Conservation (phyloP, 2,888 invertebrate genomes). For the Syritta pipiens region DNA sequence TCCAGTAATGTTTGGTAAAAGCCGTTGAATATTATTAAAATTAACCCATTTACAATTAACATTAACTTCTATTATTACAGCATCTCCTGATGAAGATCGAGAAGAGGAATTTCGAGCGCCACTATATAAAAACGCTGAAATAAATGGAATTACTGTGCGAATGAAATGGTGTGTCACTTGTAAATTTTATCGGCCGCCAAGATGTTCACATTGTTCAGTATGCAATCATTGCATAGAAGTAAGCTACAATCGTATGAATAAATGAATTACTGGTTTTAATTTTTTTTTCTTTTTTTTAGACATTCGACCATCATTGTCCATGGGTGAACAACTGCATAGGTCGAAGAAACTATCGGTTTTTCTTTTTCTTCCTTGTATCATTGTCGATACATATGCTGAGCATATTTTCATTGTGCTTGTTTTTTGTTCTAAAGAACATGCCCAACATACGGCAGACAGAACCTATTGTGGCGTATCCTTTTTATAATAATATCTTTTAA, state of each 20-base stretch:
- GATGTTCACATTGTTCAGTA: conserved; percentile 99
- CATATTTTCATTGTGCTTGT: conserved; percentile 95
- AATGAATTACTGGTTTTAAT: conserved; percentile 6
- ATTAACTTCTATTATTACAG: conserved; percentile 80
- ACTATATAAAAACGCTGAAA: conserved; percentile 97
- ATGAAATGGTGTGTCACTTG: conserved; percentile 99
- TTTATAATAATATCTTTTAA: conserved; percentile 72
- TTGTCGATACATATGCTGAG: conserved; percentile 98
- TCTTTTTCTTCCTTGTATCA: conserved; percentile 98
- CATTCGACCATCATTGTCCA: conserved; percentile 99
- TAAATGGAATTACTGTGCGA: conserved; percentile 98
- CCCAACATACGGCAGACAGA: conserved; percentile 88
- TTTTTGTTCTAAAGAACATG: conserved; percentile 93
- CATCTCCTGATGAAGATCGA: conserved; percentile 96
- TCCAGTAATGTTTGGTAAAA: too few relatives aligned
- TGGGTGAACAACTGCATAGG: conserved; percentile 99
- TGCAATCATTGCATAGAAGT: conserved; percentile 99
- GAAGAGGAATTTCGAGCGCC: conserved; percentile 98
- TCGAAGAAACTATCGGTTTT: conserved; percentile 97
- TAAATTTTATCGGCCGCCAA: conserved; percentile 99
- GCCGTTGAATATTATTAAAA: neutral
- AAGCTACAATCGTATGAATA: conserved; percentile 72
- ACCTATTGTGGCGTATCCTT: conserved; percentile 94
- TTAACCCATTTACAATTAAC: conserved; percentile 54
- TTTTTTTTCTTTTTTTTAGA: conserved; percentile 83